Percentiles rank a stretch among this genome's conserved stretches.
These are phyloP conservation scores for Cebus imitator DNA, from an alignment of 2,113 vertebrate genomes.

Conservation along the genomic window DNA sequence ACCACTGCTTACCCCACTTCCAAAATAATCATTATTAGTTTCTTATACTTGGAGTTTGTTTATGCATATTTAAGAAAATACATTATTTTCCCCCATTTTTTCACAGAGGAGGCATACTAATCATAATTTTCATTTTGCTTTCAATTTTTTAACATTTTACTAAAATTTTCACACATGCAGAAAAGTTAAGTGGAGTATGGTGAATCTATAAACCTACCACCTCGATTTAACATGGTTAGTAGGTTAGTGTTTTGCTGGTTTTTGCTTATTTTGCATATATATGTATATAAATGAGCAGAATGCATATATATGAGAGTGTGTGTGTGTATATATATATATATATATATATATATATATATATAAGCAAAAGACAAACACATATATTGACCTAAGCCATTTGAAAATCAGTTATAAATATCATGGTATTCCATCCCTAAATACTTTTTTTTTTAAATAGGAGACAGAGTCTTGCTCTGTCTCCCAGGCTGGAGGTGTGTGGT, in stretches of 20 bases:
- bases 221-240: neutral
- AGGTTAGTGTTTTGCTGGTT: neutral
- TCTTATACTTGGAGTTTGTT: neutral
- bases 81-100: neutral
- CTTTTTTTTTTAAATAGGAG: neutral
- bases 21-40: neutral
- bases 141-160: conserved; percentile 1
- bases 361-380: neutral
- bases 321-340: neutral
- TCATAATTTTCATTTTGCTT: conserved; percentile 41
- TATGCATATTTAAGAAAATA: neutral
- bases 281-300: neutral
- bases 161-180: conserved; percentile 5
- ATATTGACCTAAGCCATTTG: conserved; percentile 5
- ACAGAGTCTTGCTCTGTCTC: too few relatives aligned
- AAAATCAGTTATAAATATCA: neutral
- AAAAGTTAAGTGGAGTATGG: neutral
- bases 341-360: neutral
- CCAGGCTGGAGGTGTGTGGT: too few relatives aligned
- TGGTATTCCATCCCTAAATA: neutral
- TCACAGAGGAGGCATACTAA: neutral
- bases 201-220: neutral
- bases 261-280: neutral
- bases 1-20: neutral
- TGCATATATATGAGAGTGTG: neutral